Percentiles rank a stretch among this genome's conserved stretches.
phyloP scores from a whole-genome alignment of 2,888 invertebrate species.

The Trichopoda pennipes region DNA sequence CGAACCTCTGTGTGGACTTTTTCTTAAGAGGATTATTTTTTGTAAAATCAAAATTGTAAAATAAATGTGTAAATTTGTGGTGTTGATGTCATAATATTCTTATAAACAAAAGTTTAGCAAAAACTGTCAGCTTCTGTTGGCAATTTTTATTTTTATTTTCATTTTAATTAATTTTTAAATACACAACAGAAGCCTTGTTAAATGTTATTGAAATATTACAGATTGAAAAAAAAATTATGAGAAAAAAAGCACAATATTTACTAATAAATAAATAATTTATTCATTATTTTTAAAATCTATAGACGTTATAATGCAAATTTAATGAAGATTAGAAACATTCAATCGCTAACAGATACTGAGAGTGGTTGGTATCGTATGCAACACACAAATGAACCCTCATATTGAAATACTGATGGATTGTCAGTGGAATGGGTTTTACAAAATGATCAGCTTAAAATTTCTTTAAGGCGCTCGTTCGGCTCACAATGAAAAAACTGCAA shows the following conservation, averaged over 20 bases:
- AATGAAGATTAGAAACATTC: background rate
- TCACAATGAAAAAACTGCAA: slow-evolving; percentile 1
- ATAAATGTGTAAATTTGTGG: no score
- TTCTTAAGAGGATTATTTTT: no score
- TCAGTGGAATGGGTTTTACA: slow-evolving; percentile 5
- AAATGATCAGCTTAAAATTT: slow-evolving; percentile 13
- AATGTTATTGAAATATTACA: slow-evolving; percentile 38
- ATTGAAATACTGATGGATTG: background rate
- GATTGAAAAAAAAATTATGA: slow-evolving; percentile 13
- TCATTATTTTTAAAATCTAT: slow-evolving; percentile 15
- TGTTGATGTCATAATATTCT: no score
- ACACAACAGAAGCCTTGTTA: slow-evolving; percentile 26
- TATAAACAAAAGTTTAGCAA: no score
- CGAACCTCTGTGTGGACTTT: no score
- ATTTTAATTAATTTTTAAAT: background rate
- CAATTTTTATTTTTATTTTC: background rate
- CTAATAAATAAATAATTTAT: slow-evolving; percentile 1
- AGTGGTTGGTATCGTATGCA: background rate
- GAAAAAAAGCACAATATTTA: slow-evolving; percentile 22
- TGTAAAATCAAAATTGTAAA: no score
- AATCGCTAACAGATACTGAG: background rate
- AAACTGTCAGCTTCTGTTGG: no score
- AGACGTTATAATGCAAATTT: slow-evolving; percentile 17
- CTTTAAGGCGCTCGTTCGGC: slow-evolving; percentile 10
- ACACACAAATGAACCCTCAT: background rate